These are phyloP conservation scores for Cotesia congregata DNA, from an alignment of 2,888 invertebrate species.

Conservation along the genomic window DNA sequence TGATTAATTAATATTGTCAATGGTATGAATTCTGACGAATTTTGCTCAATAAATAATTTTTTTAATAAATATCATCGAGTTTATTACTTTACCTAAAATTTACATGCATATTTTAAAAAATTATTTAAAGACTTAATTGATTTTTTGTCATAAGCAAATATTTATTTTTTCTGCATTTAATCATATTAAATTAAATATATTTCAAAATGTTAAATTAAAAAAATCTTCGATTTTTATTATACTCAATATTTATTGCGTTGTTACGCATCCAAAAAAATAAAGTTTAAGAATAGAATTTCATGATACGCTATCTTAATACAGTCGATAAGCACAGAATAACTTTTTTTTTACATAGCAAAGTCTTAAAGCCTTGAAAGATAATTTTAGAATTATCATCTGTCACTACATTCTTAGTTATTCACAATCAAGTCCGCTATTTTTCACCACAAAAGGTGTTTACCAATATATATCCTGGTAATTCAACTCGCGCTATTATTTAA, in stretches of 20 bases:
- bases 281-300: background rate
- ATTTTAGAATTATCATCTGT: background rate
- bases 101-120: too few species aligned
- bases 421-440: background rate
- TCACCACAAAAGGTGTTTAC: background rate
- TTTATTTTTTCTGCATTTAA: too few species aligned
- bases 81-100: too few species aligned
- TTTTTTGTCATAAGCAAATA: too few species aligned
- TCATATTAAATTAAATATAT: too few species aligned
- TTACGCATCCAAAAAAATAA: background rate
- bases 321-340: background rate
- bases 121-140: too few species aligned
- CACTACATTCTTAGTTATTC: background rate
- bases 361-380: background rate
- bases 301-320: background rate
- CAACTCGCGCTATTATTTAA: background rate
- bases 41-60: slow-evolving; percentile 62
- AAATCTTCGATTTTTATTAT: too few species aligned
- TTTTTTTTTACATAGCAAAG: background rate
- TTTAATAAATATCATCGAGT: slow-evolving; percentile 23
- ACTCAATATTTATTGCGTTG: background rate
- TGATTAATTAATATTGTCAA: slow-evolving; percentile 6
- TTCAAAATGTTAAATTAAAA: too few species aligned
- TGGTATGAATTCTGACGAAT: slow-evolving; percentile 49
- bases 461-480: background rate